These are phyloP conservation scores for Buathra laborator DNA, from an alignment of 2,888 invertebrate species.

Conservation along the genomic window DNA sequence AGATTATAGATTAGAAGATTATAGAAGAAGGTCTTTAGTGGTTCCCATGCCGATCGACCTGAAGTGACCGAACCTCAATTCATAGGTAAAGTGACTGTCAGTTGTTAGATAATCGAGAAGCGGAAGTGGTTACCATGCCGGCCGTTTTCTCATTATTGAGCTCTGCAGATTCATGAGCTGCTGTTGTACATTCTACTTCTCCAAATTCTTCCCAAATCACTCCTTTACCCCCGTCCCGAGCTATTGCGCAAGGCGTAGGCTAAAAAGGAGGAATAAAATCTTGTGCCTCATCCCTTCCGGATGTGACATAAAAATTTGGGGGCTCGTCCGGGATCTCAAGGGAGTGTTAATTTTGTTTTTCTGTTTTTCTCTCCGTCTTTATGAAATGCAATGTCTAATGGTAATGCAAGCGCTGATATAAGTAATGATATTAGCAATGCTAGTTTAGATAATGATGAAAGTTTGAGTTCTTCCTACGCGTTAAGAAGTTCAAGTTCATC, in stretches of 20 bases:
- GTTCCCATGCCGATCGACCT: neutral
- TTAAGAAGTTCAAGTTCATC: no score
- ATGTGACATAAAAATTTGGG: no score
- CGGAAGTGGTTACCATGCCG: slow-evolving; percentile 5
- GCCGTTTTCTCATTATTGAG: neutral
- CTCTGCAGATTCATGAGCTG: neutral
- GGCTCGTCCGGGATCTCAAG: no score
- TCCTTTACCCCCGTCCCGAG: neutral
- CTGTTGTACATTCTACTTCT: neutral
- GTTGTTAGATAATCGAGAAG: neutral
- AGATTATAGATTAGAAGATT: no score
- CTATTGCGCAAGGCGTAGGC: neutral
- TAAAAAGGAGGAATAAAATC: neutral
- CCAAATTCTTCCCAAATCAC: neutral
- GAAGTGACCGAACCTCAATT: neutral
- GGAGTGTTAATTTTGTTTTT: no score
- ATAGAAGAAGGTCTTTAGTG: slow-evolving; percentile 4
- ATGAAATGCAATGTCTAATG: no score
- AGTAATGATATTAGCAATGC: no score
- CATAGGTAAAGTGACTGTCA: neutral
- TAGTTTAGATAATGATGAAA: no score
- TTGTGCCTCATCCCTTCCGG: no score
- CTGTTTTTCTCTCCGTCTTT: no score
- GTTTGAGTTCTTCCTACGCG: no score
- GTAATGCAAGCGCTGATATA: no score